Percentiles rank a stretch among this genome's conserved stretches.
phyloP scores from a whole-genome alignment of 1,140 invertebrate species.

The Philotrypesis tridentata region DNA sequence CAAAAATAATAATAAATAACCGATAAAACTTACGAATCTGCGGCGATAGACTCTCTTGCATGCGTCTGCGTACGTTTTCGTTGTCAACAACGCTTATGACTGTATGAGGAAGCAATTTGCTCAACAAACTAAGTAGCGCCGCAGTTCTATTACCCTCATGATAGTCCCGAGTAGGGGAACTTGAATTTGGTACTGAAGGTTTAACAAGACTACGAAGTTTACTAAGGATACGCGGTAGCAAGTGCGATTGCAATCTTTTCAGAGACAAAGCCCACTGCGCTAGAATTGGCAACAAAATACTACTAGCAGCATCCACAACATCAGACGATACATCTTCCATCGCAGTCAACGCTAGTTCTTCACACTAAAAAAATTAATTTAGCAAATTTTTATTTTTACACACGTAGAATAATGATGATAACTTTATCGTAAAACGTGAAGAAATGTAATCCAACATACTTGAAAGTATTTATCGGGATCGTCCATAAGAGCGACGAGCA shows the following conservation, averaged over 20 bases:
- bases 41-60: constrained; percentile 66
- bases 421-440: too few relatives aligned
- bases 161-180: constrained; percentile 64
- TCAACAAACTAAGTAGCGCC: constrained; percentile 67
- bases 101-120: constrained; percentile 73
- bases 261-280: constrained; percentile 80
- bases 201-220: constrained; percentile 67
- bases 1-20: background rate
- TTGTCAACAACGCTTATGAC: constrained; percentile 72
- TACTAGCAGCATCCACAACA: constrained; percentile 72
- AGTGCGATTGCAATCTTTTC: constrained; percentile 71
- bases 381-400: too few relatives aligned
- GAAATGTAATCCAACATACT: constrained; percentile 60
- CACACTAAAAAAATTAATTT: constrained; percentile 74
- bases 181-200: constrained; percentile 33
- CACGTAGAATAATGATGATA: background rate
- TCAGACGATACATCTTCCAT: constrained; percentile 74
- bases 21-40: constrained; percentile 67
- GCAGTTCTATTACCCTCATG: constrained; percentile 62
- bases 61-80: constrained; percentile 65
- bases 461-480: constrained; percentile 82
- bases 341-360: constrained; percentile 75
- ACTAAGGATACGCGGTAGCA: constrained; percentile 64
- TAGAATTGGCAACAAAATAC: constrained; percentile 74
- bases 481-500: constrained; percentile 79